Base-by-base conservation (phyloP, 2,797 vertebrate species). In the Hoplostethus atlanticus region DNA sequence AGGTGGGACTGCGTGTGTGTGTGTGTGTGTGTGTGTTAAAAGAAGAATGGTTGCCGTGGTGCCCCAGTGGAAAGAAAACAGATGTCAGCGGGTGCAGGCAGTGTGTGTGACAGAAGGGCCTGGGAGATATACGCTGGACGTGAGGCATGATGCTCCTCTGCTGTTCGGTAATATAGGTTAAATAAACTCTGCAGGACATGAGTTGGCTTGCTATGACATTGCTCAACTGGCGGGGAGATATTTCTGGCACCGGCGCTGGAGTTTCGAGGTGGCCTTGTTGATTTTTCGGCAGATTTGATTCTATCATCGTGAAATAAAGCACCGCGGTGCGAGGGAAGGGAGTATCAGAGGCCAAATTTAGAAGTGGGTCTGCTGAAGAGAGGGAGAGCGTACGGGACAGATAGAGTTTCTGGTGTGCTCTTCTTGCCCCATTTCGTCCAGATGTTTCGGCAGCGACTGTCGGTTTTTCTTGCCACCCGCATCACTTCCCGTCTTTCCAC, bases 131-230 rank as follows among this genome's bases (percentile, higher is more conserved):
- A 75, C 40, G 68, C 80, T 56, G 68, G 86, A 90, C 53, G 88
- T 92, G 90, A 64, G 6, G 73, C 79, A 30, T 86, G 89, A 92
- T 89, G 83, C 84, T 81, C 80, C 77, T 91, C 87, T 85, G 90
- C 92, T 91, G 89, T 88, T 86, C 69, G 10, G 47, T 62, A 54
- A 86, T 81, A 71, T 83, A 81, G 83, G 76, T 90, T 85, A 91
- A 93, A 90, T 91, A 89, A 92, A 92, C 84, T 86, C 63, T 68
- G 40, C 2, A 4, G 64, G 76, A 79, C 71, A 13, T 64, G 78
- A 69, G 78, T 17, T 79, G 81, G 73, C 78, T 82, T 44, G 71
- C 73, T 83, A 68, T 83, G 84, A 83, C 84, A 82, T 73, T 48
- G 54, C 59, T 87, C 68, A 79, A 71, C 77, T 84, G 73, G 68